Evolutionary conservation across 2,113 vertebrate species (phyloP), one percentile per base, ranked within the genome.

Genomic region (Gracilinanus agilis): DNA sequence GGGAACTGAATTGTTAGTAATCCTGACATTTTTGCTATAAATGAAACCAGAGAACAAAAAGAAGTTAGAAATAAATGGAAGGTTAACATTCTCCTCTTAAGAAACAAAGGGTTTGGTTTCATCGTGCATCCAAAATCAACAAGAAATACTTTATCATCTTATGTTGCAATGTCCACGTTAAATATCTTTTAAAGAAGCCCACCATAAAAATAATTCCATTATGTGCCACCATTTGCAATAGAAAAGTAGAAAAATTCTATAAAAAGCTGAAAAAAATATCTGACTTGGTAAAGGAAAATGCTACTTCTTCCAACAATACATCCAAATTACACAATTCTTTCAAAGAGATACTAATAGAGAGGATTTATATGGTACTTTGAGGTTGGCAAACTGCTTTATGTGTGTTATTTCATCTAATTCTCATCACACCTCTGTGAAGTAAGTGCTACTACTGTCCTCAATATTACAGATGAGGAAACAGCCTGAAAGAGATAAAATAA

Each of bases 391-490:
- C 25, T 27, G 10, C 58, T 29, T 61, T 29, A 61, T 10, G 2
- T 29, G 29, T 29, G 58, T 7, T 21, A 10, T 13, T 40, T 93
- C 44, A 34, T 4, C 88, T 56, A 53, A 44, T 58, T n/a, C 44
- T 94, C 61, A 54, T 10, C 91, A 94, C 56, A 25, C 55, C 54
- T 89, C 58, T 95, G 40, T 90, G 54, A 94, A 23, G 11, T 55
- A 53, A 40, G 3, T 53, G 49, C 49, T 49, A 53, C 24, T 49
- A 49, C 53, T 88, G 91, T 88, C 90, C 40, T 54, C 54, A n/a
- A 88, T 44, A 55, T 94, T 54, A 83, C 0, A 93, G 44, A 34
- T 67, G 27, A 93, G 58, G 94, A 88, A 88, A 91, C 10, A 29
- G 58, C 58, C 58, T 61, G 27, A 29, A 61, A 29, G 27, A 61